Percentiles rank a stretch among this genome's conserved stretches.
phyloP scores from a whole-genome alignment of 2,113 vertebrate genomes.

The Proterorhinus semilunaris region DNA sequence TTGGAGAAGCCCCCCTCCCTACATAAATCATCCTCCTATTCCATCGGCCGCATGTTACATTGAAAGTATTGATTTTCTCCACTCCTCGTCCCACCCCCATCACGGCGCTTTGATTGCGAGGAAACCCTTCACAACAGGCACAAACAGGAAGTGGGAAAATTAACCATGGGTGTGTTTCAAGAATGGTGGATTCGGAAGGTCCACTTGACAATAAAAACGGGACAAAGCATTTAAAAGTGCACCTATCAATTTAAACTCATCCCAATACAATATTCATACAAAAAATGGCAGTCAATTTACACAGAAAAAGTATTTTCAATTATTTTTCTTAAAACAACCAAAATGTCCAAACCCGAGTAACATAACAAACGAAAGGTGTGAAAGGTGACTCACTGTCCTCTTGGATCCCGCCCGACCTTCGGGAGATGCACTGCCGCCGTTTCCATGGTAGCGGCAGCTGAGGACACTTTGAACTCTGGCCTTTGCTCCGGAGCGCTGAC shows the following conservation, averaged over 20 bases:
- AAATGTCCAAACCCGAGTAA: too few relatives aligned
- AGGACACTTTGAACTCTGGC: constrained; percentile 70
- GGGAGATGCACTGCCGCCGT: constrained; percentile 46
- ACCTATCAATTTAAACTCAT: too few relatives aligned
- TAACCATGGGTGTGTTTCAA: constrained; percentile 53
- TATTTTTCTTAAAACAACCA: too few relatives aligned
- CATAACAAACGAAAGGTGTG: too few relatives aligned
- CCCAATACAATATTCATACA: too few relatives aligned
- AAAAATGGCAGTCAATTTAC: too few relatives aligned
- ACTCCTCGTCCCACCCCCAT: constrained; percentile 63
- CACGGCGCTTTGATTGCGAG: constrained; percentile 83
- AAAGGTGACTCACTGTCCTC: constrained; percentile 16
- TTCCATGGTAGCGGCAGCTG: constrained; percentile 69
- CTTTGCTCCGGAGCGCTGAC: constrained; percentile 62
- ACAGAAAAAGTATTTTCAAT: too few relatives aligned
- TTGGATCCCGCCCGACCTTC: constrained; percentile 43
- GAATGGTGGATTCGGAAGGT: constrained; percentile 49
- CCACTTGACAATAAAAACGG: constrained; percentile 15
- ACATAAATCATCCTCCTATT: constrained; percentile 99
- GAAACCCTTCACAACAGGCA: constrained; percentile 82
- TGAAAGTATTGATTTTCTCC: constrained; percentile 93
- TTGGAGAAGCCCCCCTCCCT: constrained; percentile 87
- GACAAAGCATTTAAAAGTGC: not conserved
- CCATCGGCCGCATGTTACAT: constrained; percentile 95
- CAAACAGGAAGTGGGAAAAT: constrained; percentile 74